These are phyloP conservation scores for Eutolmus rufibarbis DNA, from an alignment of 2,888 invertebrate genomes.

Conservation along the genomic window DNA sequence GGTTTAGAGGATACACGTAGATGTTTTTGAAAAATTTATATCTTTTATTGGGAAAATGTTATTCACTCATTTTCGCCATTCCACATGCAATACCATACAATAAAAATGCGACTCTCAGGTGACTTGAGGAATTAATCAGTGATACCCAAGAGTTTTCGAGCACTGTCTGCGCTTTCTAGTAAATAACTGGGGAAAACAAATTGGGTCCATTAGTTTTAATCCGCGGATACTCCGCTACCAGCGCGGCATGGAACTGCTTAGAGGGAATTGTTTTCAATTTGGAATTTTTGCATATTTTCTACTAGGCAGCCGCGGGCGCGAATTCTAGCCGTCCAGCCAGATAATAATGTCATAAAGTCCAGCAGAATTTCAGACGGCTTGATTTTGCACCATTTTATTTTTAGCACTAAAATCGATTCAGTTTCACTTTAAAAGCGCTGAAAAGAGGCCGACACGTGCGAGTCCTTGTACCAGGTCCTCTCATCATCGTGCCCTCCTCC, in stretches of 20 bases:
- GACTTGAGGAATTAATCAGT: not conserved
- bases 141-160: not conserved
- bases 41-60: not conserved
- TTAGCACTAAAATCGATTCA: not conserved
- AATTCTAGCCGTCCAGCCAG: not conserved
- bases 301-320: not conserved
- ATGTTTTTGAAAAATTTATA: not conserved
- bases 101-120: not conserved
- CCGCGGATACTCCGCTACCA: not conserved
- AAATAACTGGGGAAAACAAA: not conserved
- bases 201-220: not conserved
- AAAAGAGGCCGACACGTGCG: not conserved
- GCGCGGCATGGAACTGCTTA: not conserved
- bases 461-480: not conserved
- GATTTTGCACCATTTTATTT: not conserved
- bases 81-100: not conserved
- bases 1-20: not conserved
- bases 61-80: not conserved
- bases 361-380: not conserved
- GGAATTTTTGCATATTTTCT: not conserved
- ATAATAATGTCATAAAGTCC: not conserved
- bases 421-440: not conserved
- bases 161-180: not conserved
- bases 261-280: not conserved
- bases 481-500: not conserved